Base-by-base conservation (phyloP, 2,113 vertebrate genomes). In the Melospiza georgiana region DNA sequence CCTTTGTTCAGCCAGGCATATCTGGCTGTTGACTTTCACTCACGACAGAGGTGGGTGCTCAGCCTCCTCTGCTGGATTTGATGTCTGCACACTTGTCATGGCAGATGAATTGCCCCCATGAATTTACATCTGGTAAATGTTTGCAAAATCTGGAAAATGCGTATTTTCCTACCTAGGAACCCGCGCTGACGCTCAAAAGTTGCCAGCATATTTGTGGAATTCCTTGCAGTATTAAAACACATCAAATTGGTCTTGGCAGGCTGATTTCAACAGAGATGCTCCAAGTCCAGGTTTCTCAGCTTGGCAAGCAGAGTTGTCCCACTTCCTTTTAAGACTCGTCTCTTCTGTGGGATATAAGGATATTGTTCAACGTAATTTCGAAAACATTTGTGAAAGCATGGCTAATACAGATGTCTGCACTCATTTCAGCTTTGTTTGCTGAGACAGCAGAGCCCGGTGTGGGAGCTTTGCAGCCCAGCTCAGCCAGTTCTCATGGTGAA, bases 111-210 rank as follows among this genome's bases (percentile, higher is more conserved):
- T 71, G 63, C 98, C 97, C 89, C 97, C 89, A 44, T 97, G 97
- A 98, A 97, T 98, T 98, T 97, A 97, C 98, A 98, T 99, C 98
- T 99, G 98, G 98, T 98, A 98, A 97, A 98, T 97, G 97, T 98
- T 99, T 98, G 94, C 94, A 97, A 97, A 98, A 98, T 97, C 96
- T 96, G 95, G 98, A 97, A 98, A 98, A 95, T 96, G 92, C 59
- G 58, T 98, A 77, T 97, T 97, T 79, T 58, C 59, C 92, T 98
- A 84, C 89, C 58, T 92, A 97, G 96, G 96, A 98, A 55, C 78
- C 52, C 28, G 0, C 52, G 28, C 9, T 97, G 97, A 96, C 8
- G 61, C 93, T 97, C 96, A 88, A 85, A 58, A 97, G 97, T 97
- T 97, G 97, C 96, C 79, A 95, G 92, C 94, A 71, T 96, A 84